phyloP scores from a whole-genome alignment of 2,888 invertebrate species.

The Heterodera filipjevi region DNA sequence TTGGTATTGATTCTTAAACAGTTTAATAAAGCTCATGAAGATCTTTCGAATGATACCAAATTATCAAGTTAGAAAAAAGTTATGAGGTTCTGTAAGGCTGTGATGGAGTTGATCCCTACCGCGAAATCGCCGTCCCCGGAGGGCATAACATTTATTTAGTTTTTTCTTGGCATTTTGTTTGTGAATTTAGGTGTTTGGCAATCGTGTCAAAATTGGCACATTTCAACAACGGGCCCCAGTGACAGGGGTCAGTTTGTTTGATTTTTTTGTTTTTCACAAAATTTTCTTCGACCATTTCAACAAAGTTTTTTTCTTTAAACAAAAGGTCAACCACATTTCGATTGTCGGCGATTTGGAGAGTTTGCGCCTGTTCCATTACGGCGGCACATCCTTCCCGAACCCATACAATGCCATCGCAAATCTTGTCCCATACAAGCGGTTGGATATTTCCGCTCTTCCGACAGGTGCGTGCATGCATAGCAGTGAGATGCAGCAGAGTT shows the following conservation, averaged over 20 bases:
- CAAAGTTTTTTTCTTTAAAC: too few species aligned
- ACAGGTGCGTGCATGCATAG: conserved; percentile 44
- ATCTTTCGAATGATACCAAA: too few species aligned
- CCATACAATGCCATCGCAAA: conserved; percentile 63
- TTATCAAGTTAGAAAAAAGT: too few species aligned
- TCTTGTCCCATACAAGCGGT: conserved; percentile 59
- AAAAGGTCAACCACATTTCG: conserved; percentile 61
- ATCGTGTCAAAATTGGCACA: conserved; percentile 59
- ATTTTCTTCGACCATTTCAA: too few species aligned
- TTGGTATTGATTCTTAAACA: too few species aligned
- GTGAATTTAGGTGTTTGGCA: conserved; percentile 56
- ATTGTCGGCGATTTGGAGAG: conserved; percentile 59
- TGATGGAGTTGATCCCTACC: too few species aligned
- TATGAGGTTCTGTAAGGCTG: too few species aligned
- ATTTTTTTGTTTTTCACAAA: neutral
- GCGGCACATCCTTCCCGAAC: conserved; percentile 59
- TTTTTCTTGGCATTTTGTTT: neutral
- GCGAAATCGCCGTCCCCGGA: too few species aligned
- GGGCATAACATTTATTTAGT: too few species aligned
- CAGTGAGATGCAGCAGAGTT: neutral
- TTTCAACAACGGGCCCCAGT: conserved; percentile 60
- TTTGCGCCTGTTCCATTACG: conserved; percentile 63
- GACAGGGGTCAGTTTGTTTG: conserved; percentile 54
- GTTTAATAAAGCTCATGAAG: too few species aligned
- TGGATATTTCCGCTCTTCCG: conserved; percentile 61